Percentiles rank a stretch among this genome's conserved stretches.
Conservation (phyloP, 2,888 invertebrate species). For the Caenorhabditis doughertyi region DNA sequence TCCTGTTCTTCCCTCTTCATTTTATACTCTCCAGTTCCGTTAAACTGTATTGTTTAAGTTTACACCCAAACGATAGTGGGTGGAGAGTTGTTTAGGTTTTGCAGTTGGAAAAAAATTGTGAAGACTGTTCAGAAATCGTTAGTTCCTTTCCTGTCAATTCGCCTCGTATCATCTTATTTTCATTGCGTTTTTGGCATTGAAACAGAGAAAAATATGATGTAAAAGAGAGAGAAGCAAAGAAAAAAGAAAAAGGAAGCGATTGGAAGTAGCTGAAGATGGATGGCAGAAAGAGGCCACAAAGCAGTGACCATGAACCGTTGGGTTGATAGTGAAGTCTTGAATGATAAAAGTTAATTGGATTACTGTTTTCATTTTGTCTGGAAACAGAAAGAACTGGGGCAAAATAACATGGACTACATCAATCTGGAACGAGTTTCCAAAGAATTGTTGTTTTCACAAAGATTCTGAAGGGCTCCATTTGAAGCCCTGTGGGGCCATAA, state of each 20-base stretch:
- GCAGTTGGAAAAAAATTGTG: constrained; percentile 19
- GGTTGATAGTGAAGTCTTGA: constrained; percentile 24
- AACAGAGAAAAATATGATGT: background rate
- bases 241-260: constrained; percentile 29
- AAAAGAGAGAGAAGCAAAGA: background rate
- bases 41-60: constrained; percentile 32
- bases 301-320: constrained; percentile 49
- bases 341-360: constrained; percentile 19
- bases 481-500: too few species aligned
- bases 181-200: constrained; percentile 43
- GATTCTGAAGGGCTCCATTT: too few species aligned
- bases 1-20: background rate
- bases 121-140: constrained; percentile 48
- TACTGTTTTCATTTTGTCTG: background rate
- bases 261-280: constrained; percentile 4
- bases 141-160: constrained; percentile 22
- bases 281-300: constrained; percentile 26
- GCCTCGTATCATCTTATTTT: constrained; percentile 33
- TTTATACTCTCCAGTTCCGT: constrained; percentile 35
- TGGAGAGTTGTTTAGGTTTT: constrained; percentile 28
- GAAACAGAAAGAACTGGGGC: background rate
- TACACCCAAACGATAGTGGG: constrained; percentile 34
- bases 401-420: background rate
- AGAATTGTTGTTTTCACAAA: too few species aligned
- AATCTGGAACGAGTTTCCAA: too few species aligned